Evolutionary conservation across 92 coral and sea anemone genomes (phyloP), one percentile per base, ranked within the genome.

Genomic region (Heliopora coerulea): DNA sequence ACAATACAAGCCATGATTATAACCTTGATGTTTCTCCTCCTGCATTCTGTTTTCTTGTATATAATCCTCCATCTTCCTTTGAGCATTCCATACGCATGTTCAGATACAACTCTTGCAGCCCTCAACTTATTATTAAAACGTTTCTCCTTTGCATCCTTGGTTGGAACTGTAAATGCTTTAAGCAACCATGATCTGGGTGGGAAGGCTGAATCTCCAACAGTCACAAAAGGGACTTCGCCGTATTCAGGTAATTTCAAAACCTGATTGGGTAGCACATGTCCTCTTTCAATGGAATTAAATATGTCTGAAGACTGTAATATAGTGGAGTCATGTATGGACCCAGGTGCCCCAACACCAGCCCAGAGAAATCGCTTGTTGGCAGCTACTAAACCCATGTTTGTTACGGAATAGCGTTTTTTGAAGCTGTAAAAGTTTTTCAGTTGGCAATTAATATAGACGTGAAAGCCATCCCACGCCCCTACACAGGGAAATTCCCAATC

Each of bases 391-490:
- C 74, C 82, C 86, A 75, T 67, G 78, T 75, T 76, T 0, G 86
- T 75, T 25, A 66, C 79, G 3, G 82, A 82, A 62, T 74, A 81
- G 40, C 66, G 80, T 57, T 80, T 72, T 34, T 62, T 80, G 65
- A 72, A 80, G 68, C 74, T 64, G 25, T 42, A 67, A 59, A 56
- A 58, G 56, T 66, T 83, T 28, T 82, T 83, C 34, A 76, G 35
- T 8, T 83, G 19, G 56, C 78, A 56, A 49, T 24, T 42, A 69
- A 83, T 77, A 65, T 46, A 83, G n/a, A n/a, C n/a, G n/a, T n/a
- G 18, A 42, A 83, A 81, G 57, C 80, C 86, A 8, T 75, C 86
- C 86, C 86, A 82, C 8, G 78, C 86, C 20, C 82, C 86, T 18
- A 65, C 75, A 40, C 85, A 74, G 0, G 80, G 85, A 35, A 74